These are phyloP conservation scores for Stegodyphus mimosarum DNA, from an alignment of 1,140 invertebrate genomes.

Conservation along the genomic window DNA sequence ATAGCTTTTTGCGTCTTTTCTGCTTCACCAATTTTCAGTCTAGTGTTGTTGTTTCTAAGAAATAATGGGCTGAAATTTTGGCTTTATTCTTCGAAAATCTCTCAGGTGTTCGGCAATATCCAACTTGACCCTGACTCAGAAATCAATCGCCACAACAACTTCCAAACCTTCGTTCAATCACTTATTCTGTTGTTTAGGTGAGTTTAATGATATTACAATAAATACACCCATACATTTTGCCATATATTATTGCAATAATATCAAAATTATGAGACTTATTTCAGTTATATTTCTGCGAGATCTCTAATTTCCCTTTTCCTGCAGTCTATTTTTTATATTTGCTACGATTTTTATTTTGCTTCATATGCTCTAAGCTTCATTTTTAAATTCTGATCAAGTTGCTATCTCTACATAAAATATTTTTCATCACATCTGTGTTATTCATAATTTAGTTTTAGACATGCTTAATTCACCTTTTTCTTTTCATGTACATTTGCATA, in stretches of 20 bases:
- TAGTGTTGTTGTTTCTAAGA: constrained; percentile 55
- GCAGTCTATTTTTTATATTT: too few species aligned
- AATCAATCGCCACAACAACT: constrained; percentile 96
- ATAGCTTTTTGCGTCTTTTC: constrained; percentile 3
- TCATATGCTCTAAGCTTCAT: too few species aligned
- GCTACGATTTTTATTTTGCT: too few species aligned
- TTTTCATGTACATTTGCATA: too few species aligned
- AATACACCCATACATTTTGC: constrained; percentile 44
- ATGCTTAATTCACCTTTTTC: too few species aligned
- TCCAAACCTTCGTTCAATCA: constrained; percentile 91
- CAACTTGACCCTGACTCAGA: constrained; percentile 85
- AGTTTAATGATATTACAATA: constrained; percentile 68
- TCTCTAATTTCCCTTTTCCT: too few species aligned
- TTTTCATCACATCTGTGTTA: too few species aligned
- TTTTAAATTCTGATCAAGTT: too few species aligned
- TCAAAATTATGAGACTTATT: too few species aligned
- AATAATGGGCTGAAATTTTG: constrained; percentile 55
- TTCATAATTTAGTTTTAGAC: too few species aligned
- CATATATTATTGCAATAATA: background rate
- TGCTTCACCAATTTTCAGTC: constrained; percentile 49
- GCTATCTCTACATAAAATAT: too few species aligned
- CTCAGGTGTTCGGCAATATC: constrained; percentile 91
- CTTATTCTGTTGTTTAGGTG: constrained; percentile 95
- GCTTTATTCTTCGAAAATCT: constrained; percentile 58
- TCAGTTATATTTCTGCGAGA: too few species aligned